phyloP scores from a whole-genome alignment of 2,113 vertebrate species.

The Sitta europaea region DNA sequence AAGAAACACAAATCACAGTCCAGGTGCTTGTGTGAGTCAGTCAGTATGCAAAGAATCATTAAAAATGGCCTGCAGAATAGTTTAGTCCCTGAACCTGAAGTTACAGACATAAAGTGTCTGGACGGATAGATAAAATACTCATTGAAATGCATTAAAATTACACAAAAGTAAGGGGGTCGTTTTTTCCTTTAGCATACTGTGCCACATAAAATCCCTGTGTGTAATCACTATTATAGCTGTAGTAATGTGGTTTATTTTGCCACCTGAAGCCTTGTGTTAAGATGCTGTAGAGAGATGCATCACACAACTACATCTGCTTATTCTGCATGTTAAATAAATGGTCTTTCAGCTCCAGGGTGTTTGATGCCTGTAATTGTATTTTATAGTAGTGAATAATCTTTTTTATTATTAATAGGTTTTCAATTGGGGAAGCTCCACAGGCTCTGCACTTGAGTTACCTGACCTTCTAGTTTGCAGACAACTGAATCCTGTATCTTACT shows the following conservation, averaged over 20 bases:
- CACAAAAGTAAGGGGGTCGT: not conserved
- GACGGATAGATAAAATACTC: not conserved
- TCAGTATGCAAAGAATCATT: not conserved
- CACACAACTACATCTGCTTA: not conserved
- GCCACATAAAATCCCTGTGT: not conserved
- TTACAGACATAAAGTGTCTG: not conserved
- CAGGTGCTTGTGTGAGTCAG: not conserved
- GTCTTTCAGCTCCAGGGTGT: constrained; percentile 25
- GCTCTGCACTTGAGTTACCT: not conserved
- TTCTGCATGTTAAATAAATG: constrained; percentile 49
- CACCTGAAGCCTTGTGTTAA: not conserved
- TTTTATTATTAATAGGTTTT: constrained; percentile 60
- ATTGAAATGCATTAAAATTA: not conserved
- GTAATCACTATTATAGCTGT: not conserved
- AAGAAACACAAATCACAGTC: not conserved
- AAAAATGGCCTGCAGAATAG: not conserved
- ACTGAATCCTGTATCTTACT: not conserved
- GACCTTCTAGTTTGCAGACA: not conserved
- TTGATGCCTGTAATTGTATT: constrained; percentile 61
- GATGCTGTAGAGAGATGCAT: not conserved
- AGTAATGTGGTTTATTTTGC: not conserved
- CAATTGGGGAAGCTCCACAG: not conserved
- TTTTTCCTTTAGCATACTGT: not conserved
- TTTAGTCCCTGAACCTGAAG: not conserved
- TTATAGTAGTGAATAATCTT: constrained; percentile 58